A percentile compares a stretch with the other conserved stretches of the same genome.
These are phyloP conservation scores for Sakesphorus luctuosus DNA, from an alignment of 2,113 vertebrate genomes.

Conservation along the genomic window DNA sequence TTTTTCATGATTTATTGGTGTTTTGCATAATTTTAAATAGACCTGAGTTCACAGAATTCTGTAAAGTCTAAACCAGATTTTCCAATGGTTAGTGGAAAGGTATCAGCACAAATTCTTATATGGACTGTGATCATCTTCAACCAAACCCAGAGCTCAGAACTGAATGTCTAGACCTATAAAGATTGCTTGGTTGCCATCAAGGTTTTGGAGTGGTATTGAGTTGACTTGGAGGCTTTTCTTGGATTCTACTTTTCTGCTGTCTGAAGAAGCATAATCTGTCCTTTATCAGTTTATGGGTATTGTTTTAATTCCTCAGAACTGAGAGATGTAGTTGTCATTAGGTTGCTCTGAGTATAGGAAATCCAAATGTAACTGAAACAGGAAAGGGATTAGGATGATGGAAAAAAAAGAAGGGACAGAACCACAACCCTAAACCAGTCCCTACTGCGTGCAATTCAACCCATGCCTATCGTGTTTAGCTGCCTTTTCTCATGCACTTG, in stretches of 20 bases:
- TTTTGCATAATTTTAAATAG: not conserved
- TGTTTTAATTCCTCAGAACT: slow-evolving; percentile 1
- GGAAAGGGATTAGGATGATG: not conserved
- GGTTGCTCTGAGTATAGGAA: not conserved
- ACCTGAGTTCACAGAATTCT: not conserved
- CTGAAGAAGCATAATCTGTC: not conserved
- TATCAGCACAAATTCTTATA: not conserved
- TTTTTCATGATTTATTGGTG: not conserved
- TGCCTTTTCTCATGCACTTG: slow-evolving; percentile 23
- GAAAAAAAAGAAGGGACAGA: slow-evolving; percentile 29
- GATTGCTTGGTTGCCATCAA: fast-evolving
- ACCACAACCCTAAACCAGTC: not conserved
- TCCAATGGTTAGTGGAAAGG: not conserved
- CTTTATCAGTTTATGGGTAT: not conserved
- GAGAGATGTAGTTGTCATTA: not conserved
- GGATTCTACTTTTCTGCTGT: not conserved
- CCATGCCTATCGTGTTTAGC: slow-evolving; percentile 16
- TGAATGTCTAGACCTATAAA: not conserved
- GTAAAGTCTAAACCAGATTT: not conserved
- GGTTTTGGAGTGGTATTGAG: not conserved
- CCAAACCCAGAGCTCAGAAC: not conserved
- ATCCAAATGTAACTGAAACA: not conserved
- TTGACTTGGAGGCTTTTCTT: not conserved
- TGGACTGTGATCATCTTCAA: fast-evolving
- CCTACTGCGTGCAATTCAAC: slow-evolving; percentile 31